Base-by-base conservation (phyloP, 1,140 invertebrate species). In the Riptortus pedestris region DNA sequence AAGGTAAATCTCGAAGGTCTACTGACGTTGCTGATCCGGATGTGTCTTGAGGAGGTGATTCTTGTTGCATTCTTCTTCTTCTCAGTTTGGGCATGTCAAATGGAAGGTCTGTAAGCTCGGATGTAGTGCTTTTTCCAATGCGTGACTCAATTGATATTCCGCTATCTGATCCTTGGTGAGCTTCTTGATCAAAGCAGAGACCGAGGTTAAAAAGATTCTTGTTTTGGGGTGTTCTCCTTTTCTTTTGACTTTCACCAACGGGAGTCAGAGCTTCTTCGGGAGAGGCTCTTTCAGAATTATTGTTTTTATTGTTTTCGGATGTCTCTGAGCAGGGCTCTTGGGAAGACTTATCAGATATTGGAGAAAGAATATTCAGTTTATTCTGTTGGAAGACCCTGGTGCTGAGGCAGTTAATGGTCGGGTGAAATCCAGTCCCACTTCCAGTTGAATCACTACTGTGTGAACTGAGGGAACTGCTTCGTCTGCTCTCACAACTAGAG, bases 11-110 rank as follows among this genome's bases (percentile, higher is more conserved):
- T 52, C 83, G 79, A 1, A 91, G 75, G 71, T 91, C 88, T 12
- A 88, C 84, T 5, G 83, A 85, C 2, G 83, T 85, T 22, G 83
- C 81, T 68, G 84, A 86, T 38, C 83, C 81, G 16, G 84, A 85
- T 31, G 85, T 87, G 20, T 66, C 65, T 18, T 63, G 67, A 16
- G 57, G 57, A 4, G 60, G n/a, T 1, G 24, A 12, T 24, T 60
- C 48, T 52, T 29, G 55, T 11, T 26, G 31, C 27, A 62, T 38
- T 48, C 64, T 67, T 66, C 87, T 80, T 52, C 89, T 79, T 48
- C 88, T 76, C 60, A 92, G 73, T 72, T 93, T 93, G n/a, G 90
- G 89, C 88, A 91, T 91, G 68, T 92, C 89, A 69, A 91, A 92
- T 0, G 90, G 89, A 63, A 91, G 77, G 75, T 89, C 85, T 18